Conservation (phyloP, 2,113 vertebrate genomes). For the Xiphophorus maculatus region DNA sequence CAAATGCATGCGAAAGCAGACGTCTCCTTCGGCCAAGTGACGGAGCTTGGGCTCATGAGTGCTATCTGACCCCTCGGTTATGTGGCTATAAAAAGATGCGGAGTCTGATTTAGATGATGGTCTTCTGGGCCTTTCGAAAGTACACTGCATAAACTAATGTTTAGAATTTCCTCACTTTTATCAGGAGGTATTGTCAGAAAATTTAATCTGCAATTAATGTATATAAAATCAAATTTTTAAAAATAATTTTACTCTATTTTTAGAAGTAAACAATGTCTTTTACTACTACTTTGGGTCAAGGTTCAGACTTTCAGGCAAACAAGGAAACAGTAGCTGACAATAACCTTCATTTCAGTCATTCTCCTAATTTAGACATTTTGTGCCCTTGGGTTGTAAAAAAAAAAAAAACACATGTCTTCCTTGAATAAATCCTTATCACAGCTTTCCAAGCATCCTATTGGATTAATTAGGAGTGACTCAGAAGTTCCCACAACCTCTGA, state of each 20-base stretch:
- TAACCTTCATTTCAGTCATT: not conserved
- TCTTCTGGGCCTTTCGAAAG: conserved; percentile 2
- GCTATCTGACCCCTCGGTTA: conserved; percentile 50
- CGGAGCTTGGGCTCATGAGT: not conserved
- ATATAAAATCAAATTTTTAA: not conserved
- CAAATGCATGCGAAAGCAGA: conserved; percentile 17
- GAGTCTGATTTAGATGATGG: conserved; percentile 15
- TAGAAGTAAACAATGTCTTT: not conserved
- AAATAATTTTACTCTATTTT: no score
- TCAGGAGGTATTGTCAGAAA: not conserved
- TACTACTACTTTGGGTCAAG: not conserved
- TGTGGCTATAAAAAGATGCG: conserved; percentile 58
- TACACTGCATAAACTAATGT: not conserved
- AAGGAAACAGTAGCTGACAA: not conserved
- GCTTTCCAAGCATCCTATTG: not conserved
- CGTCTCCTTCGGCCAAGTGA: conserved; percentile 6
- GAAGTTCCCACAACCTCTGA: conserved; percentile 40
- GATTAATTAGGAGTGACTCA: conserved; percentile 40
- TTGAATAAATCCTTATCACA: not conserved
- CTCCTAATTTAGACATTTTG: not conserved
- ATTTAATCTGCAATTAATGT: no score
- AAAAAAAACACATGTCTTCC: not conserved
- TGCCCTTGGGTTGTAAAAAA: not conserved
- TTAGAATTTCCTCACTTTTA: not conserved
- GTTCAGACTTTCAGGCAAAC: not conserved